These are phyloP conservation scores for Polyodon spathula DNA, from an alignment of 2,113 vertebrate species.

Conservation along the genomic window DNA sequence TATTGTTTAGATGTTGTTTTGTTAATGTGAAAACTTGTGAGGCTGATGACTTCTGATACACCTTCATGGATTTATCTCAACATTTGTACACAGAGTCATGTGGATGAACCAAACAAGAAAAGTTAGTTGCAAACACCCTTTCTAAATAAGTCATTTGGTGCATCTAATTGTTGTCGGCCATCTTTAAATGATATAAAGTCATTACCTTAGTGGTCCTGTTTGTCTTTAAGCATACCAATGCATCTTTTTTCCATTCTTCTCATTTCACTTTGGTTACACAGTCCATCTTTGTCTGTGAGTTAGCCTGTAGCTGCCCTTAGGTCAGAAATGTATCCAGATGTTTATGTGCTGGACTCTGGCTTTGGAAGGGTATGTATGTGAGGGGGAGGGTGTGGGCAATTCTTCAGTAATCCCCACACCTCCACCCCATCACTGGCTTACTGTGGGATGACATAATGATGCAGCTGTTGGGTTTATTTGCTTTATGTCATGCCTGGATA, in stretches of 20 bases:
- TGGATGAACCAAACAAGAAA: too few species aligned
- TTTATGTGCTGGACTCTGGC: slow-evolving; percentile 47
- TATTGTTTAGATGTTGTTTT: too few species aligned
- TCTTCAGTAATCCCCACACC: slow-evolving; percentile 54
- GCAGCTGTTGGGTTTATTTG: slow-evolving; percentile 52
- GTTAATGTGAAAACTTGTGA: too few species aligned
- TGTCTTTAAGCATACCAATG: background rate
- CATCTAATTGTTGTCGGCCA: too few species aligned
- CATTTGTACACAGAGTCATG: too few species aligned
- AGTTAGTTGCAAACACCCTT: too few species aligned
- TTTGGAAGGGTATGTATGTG: slow-evolving; percentile 27
- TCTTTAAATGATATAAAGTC: too few species aligned
- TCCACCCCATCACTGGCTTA: slow-evolving; percentile 40
- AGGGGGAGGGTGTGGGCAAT: slow-evolving; percentile 34
- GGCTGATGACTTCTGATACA: too few species aligned
- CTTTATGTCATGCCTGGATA: slow-evolving; percentile 21
- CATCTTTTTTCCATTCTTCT: background rate
- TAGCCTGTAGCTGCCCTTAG: slow-evolving; percentile 51
- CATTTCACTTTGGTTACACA: background rate
- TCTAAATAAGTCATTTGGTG: too few species aligned
- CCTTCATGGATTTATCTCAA: too few species aligned
- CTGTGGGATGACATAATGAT: slow-evolving; percentile 11
- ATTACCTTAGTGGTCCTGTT: too few species aligned
- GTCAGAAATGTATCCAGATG: slow-evolving; percentile 59
- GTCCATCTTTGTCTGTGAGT: slow-evolving; percentile 10